Percentiles rank a stretch among this genome's conserved stretches.
Evolutionary conservation across 2,113 vertebrate genomes (phyloP).

Genomic region (Indicator indicator): DNA sequence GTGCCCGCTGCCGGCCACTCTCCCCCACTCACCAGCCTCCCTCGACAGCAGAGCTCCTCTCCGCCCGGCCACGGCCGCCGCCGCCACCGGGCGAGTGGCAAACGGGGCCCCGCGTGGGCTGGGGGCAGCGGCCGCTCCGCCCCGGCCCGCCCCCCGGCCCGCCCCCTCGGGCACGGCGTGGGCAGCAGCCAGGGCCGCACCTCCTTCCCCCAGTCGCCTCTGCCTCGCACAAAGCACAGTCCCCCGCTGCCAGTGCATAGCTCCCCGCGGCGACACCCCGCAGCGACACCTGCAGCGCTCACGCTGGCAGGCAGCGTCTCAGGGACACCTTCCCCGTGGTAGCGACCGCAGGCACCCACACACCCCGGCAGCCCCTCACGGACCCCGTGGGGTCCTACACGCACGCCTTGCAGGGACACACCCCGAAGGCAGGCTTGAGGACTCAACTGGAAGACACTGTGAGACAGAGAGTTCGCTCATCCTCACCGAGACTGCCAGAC

Average conservation of each 20-base stretch:
- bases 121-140: not conserved
- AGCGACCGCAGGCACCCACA: not conserved
- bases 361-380: not conserved
- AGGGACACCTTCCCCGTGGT: not conserved
- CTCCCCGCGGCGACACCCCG: not conserved
- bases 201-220: not conserved
- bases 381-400: rapidly evolving
- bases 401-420: no score
- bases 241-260: not conserved
- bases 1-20: not conserved
- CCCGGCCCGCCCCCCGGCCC: not conserved
- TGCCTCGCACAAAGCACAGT: not conserved
- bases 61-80: not conserved
- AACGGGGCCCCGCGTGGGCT: not conserved
- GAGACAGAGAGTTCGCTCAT: not conserved
- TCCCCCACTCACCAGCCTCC: not conserved
- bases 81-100: not conserved
- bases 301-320: not conserved
- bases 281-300: not conserved
- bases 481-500: not conserved
- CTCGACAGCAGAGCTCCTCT: not conserved
- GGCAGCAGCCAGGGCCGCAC: not conserved
- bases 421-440: not conserved
- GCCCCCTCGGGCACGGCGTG: not conserved
- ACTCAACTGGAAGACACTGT: not conserved